These are phyloP conservation scores for Neomonachus schauinslandi DNA, from an alignment of 2,113 vertebrate genomes.

Conservation along the genomic window DNA sequence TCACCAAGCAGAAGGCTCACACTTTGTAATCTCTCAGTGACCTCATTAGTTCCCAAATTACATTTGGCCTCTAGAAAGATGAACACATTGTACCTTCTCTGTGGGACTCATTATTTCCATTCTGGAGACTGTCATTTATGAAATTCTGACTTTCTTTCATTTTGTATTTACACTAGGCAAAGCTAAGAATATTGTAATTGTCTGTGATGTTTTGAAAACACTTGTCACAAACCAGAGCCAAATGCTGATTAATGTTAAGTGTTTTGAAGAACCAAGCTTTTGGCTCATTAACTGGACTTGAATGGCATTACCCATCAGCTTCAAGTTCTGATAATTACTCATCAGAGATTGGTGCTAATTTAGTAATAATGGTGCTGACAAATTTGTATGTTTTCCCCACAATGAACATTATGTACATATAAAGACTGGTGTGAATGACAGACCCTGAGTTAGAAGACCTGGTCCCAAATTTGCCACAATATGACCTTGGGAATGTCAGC, in stretches of 20 bases:
- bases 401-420: neutral
- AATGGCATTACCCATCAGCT: slow-evolving; percentile 67
- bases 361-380: slow-evolving; percentile 48
- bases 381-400: slow-evolving; percentile 15
- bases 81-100: slow-evolving; percentile 60
- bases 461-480: neutral
- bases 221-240: slow-evolving; percentile 70
- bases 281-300: slow-evolving; percentile 70
- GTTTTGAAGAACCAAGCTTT: slow-evolving; percentile 69
- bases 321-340: slow-evolving; percentile 71
- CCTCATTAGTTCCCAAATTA: slow-evolving; percentile 49
- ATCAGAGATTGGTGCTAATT: slow-evolving; percentile 56
- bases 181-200: slow-evolving; percentile 73
- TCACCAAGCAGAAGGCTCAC: slow-evolving; percentile 1
- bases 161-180: slow-evolving; percentile 52
- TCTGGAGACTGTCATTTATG: slow-evolving; percentile 72
- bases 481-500: neutral
- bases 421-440: neutral
- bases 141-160: slow-evolving; percentile 64
- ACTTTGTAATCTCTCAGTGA: slow-evolving; percentile 55
- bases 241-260: slow-evolving; percentile 71
- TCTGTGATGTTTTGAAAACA: slow-evolving; percentile 77
- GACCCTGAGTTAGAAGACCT: neutral
- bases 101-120: slow-evolving; percentile 71
- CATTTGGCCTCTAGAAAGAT: slow-evolving; percentile 8